Conservation (phyloP, 2,888 invertebrate species). For the Pristionchus entomophagus region DNA sequence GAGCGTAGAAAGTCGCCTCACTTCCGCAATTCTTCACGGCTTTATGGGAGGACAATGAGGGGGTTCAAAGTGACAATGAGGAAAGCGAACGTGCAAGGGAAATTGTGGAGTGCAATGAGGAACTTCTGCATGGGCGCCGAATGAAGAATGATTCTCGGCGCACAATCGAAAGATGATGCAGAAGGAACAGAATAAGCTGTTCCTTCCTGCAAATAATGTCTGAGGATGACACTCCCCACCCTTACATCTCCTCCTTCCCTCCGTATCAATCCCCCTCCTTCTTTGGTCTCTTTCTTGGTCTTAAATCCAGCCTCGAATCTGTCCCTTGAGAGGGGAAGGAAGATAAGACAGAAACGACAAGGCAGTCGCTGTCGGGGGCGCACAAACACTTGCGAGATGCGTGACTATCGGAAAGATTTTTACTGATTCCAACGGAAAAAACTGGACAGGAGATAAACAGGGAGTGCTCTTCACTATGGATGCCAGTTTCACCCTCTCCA, state of each 20-base stretch:
- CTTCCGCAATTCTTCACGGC: background rate
- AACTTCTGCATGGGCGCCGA: no score
- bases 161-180: no score
- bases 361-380: background rate
- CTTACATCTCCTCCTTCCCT: background rate
- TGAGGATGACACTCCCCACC: background rate
- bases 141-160: no score
- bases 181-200: no score
- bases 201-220: no score
- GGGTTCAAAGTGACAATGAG: no score
- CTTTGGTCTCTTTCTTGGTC: background rate
- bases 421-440: background rate
- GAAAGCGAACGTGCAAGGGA: no score
- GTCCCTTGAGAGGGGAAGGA: background rate
- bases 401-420: background rate
- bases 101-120: no score
- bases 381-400: background rate
- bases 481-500: no score
- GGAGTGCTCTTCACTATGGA: no score
- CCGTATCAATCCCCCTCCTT: background rate
- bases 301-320: background rate
- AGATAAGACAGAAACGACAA: conserved; percentile 4
- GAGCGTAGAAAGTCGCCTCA: background rate
- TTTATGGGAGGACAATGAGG: no score
- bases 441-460: no score